Base-by-base conservation (phyloP, 1,140 invertebrate genomes). In the Sinella curviseta region DNA sequence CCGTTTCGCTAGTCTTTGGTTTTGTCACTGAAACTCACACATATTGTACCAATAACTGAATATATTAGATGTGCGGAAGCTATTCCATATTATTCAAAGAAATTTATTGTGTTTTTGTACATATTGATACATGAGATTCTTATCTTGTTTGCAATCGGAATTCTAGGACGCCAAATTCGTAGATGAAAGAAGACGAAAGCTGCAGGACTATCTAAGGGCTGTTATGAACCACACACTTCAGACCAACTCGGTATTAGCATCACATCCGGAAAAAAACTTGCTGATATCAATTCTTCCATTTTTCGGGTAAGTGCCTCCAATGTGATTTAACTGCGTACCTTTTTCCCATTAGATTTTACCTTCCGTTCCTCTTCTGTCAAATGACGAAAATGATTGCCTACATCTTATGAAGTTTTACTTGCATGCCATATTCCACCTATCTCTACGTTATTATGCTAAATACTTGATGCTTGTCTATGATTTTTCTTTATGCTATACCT, bases 291-390 rank as follows among this genome's bases (percentile, higher is more conserved):
- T 93, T 81, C 87, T 95, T 82, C 93, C 93, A 76, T 95, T 95
- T 87, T 95, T 95, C 86, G 92, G 93, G 94, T 94, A 88, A 88
- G 85, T n/a, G n/a, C n/a, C n/a, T n/a, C n/a, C n/a, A n/a, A n/a
- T n/a, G n/a, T n/a, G n/a, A n/a, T n/a, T n/a, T n/a, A n/a, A n/a
- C n/a, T n/a, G n/a, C n/a, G n/a, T 12, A 70, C 24, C 24, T 65
- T 48, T 48, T 48, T 48, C 20, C 20, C 8, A 48, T 48, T 20
- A 48, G 8, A 48, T 48, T 48, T 48, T n/a, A n/a, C n/a, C n/a
- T n/a, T n/a, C n/a, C n/a, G n/a, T n/a, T n/a, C n/a, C n/a, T n/a
- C n/a, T n/a, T n/a, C n/a, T n/a, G n/a, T n/a, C n/a, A n/a, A n/a
- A n/a, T n/a, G n/a, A n/a, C n/a, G n/a, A n/a, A n/a, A n/a, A n/a